Percentiles rank a stretch among this genome's conserved stretches.
Evolutionary conservation across 2,888 invertebrate genomes (phyloP).

Genomic region (Hyalella azteca): DNA sequence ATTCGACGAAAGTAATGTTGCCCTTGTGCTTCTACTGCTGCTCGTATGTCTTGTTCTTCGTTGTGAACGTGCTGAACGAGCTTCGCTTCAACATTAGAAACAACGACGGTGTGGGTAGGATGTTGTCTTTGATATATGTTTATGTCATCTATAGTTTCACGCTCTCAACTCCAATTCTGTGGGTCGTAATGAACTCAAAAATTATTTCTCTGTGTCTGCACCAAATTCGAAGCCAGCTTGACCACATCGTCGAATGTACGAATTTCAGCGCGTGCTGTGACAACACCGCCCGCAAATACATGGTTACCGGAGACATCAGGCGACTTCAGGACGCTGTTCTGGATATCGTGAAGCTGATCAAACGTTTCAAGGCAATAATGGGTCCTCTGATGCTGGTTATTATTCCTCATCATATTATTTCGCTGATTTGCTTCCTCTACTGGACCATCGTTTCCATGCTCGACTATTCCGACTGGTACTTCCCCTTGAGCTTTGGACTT

Average conservation of each 20-base stretch:
- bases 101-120: constrained; percentile 51
- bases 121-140: constrained; percentile 57
- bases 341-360: constrained; percentile 47
- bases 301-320: constrained; percentile 52
- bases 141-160: constrained; percentile 58
- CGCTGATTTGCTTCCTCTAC: constrained; percentile 58
- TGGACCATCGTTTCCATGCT: constrained; percentile 56
- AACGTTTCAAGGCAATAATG: constrained; percentile 53
- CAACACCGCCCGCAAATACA: constrained; percentile 48
- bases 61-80: constrained; percentile 55
- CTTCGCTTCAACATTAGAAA: constrained; percentile 55
- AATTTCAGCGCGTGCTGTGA: constrained; percentile 38
- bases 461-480: constrained; percentile 57
- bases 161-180: constrained; percentile 54
- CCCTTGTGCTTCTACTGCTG: constrained; percentile 51
- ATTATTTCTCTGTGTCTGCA: constrained; percentile 47
- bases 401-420: constrained; percentile 56
- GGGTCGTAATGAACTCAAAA: constrained; percentile 58
- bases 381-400: constrained; percentile 57
- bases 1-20: constrained; percentile 45
- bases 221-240: constrained; percentile 50
- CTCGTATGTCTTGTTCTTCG: constrained; percentile 50
- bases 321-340: constrained; percentile 54
- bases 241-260: constrained; percentile 50
- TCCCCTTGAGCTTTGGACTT: constrained; percentile 56